phyloP scores from a whole-genome alignment of 2,113 vertebrate genomes.

The Ailurus styani region DNA sequence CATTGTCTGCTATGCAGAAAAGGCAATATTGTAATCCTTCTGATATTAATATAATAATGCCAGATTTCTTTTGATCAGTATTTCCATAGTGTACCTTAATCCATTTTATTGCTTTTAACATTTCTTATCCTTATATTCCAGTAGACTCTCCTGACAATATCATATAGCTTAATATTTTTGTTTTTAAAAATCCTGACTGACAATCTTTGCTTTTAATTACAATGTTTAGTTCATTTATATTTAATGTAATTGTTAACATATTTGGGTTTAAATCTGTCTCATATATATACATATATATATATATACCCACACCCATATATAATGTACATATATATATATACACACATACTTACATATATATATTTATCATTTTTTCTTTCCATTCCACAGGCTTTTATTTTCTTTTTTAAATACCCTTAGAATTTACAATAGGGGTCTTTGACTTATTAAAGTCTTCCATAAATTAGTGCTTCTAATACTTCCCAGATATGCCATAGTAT shows the following conservation, averaged over 20 bases:
- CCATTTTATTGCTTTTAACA: neutral
- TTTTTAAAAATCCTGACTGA: neutral
- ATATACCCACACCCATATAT: too few species aligned
- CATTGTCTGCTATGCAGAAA: neutral
- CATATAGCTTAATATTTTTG: neutral
- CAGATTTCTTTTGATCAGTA: neutral
- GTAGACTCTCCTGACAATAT: neutral
- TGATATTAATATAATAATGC: neutral
- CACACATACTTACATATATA: neutral
- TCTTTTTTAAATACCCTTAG: neutral
- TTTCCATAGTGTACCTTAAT: neutral
- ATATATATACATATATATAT: too few species aligned
- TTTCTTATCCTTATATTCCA: neutral
- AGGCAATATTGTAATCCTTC: neutral
- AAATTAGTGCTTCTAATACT: neutral
- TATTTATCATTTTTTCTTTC: neutral
- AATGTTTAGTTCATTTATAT: neutral
- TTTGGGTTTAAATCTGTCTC: neutral
- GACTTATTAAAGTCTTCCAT: neutral
- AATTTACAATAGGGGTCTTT: neutral
- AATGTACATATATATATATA: too few species aligned
- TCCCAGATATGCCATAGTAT: neutral
- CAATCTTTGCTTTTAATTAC: neutral
- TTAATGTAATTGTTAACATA: neutral
- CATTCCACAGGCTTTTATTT: neutral